Percentiles rank a stretch among this genome's conserved stretches.
phyloP scores from a whole-genome alignment of 2,888 invertebrate genomes.

The Xestia ashworthii region DNA sequence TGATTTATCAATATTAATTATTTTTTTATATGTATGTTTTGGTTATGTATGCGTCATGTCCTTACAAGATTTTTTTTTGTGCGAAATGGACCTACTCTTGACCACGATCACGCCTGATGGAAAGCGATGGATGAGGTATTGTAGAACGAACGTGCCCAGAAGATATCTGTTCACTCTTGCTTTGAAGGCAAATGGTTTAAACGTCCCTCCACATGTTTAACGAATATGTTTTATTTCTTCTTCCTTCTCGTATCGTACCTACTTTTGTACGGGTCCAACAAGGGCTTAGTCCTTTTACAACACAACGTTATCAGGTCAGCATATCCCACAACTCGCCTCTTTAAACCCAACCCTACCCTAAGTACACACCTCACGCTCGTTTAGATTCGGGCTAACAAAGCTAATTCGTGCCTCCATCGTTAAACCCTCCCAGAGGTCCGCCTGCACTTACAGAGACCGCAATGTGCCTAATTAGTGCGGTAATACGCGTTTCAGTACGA shows the following conservation, averaged over 20 bases:
- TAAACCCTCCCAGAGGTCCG: slow-evolving; percentile 38
- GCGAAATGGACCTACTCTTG: too few relatives aligned
- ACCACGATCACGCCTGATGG: too few relatives aligned
- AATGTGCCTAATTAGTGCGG: slow-evolving; percentile 55
- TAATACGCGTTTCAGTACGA: slow-evolving; percentile 54
- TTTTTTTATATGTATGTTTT: background rate
- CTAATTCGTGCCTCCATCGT: slow-evolving; percentile 40
- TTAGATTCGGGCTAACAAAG: slow-evolving; percentile 48
- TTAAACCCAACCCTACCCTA: slow-evolving; percentile 25
- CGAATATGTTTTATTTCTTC: background rate
- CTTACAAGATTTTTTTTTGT: too few relatives aligned
- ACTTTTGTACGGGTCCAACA: too few relatives aligned
- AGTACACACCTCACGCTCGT: slow-evolving; percentile 33
- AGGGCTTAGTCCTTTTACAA: background rate
- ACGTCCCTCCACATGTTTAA: too few relatives aligned
- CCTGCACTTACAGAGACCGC: slow-evolving; percentile 46
- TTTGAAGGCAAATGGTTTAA: too few relatives aligned
- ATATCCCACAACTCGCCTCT: slow-evolving; percentile 21
- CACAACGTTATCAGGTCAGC: slow-evolving; percentile 11
- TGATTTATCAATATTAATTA: background rate
- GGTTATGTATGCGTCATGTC: background rate
- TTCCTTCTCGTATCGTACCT: background rate
- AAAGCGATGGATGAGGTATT: too few relatives aligned
- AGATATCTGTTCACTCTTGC: too few relatives aligned
- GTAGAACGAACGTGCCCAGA: too few relatives aligned